Conservation (phyloP, 2,888 invertebrate species). For the Branchipolynoe longqiensis region DNA sequence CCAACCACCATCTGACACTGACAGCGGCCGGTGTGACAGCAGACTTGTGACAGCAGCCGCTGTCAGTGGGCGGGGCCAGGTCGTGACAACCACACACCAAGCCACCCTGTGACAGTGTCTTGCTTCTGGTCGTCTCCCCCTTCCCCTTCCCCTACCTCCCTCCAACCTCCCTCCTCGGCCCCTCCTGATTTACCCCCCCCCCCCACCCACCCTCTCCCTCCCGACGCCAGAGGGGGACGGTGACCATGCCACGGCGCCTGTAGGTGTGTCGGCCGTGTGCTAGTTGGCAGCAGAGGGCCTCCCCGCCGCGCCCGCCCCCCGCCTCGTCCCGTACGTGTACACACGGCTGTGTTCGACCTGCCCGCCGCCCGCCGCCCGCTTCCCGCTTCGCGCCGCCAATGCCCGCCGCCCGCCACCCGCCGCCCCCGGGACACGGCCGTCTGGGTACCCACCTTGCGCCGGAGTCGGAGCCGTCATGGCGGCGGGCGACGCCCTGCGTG, state of each 20-base stretch:
- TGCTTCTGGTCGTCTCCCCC: no score
- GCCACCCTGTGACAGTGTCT: no score
- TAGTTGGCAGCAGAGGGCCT: not conserved
- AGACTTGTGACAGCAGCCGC: no score
- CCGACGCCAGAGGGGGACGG: no score
- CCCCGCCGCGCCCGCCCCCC: not conserved
- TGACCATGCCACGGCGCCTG: not conserved
- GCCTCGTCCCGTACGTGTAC: conserved; percentile 3
- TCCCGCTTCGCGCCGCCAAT: conserved; percentile 5
- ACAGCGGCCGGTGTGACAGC: no score
- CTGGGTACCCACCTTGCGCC: not conserved
- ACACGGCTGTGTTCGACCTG: not conserved
- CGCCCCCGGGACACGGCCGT: not conserved
- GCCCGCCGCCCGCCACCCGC: conserved; percentile 16
- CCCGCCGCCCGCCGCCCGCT: conserved; percentile 47
- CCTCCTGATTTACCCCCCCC: no score
- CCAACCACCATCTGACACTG: no score
- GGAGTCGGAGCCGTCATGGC: not conserved
- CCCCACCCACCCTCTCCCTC: no score
- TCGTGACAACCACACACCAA: no score
- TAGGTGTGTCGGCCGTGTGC: not conserved
- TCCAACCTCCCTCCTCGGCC: no score
- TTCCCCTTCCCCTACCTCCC: no score
- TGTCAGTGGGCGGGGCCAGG: no score
- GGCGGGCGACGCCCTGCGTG: not conserved